Percentiles rank a stretch among this genome's conserved stretches.
Evolutionary conservation across 2,113 vertebrate genomes (phyloP).

Genomic region (Pelodiscus sinensis): DNA sequence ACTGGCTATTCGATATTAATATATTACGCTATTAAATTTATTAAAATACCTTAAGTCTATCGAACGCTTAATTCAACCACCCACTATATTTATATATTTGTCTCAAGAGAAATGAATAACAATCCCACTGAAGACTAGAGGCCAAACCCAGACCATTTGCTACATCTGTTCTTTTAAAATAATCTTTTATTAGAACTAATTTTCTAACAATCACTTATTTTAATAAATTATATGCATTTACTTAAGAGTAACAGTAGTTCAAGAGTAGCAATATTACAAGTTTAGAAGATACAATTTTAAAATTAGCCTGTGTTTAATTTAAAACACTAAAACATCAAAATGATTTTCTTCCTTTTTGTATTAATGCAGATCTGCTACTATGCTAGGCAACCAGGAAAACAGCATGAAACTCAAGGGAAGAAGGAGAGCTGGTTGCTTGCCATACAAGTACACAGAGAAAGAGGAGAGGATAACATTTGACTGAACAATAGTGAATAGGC

Average conservation of each 20-base stretch:
- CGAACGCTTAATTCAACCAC: not conserved
- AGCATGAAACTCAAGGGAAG: constrained; percentile 33
- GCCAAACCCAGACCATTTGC: not conserved
- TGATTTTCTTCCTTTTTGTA: not conserved
- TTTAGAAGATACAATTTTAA: not conserved
- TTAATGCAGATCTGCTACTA: not conserved
- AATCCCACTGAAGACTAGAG: not conserved
- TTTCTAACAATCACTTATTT: not conserved
- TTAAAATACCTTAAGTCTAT: not conserved
- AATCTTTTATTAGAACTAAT: not conserved
- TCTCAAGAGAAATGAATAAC: not conserved
- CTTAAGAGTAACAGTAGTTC: not conserved
- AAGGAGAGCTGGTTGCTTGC: constrained; percentile 45
- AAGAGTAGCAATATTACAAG: not conserved
- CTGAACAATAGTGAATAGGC: constrained; percentile 77
- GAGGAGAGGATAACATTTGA: constrained; percentile 62
- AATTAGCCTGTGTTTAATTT: not conserved
- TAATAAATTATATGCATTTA: not conserved
- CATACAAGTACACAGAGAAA: constrained; percentile 64
- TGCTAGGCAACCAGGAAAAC: not conserved
- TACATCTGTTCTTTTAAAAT: not conserved
- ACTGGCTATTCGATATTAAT: not conserved
- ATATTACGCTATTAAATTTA: not conserved
- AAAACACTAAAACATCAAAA: not conserved
- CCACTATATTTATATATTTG: not conserved